Evolutionary conservation across 1,140 invertebrate genomes (phyloP).

Genomic region (Brachystomella parvula): DNA sequence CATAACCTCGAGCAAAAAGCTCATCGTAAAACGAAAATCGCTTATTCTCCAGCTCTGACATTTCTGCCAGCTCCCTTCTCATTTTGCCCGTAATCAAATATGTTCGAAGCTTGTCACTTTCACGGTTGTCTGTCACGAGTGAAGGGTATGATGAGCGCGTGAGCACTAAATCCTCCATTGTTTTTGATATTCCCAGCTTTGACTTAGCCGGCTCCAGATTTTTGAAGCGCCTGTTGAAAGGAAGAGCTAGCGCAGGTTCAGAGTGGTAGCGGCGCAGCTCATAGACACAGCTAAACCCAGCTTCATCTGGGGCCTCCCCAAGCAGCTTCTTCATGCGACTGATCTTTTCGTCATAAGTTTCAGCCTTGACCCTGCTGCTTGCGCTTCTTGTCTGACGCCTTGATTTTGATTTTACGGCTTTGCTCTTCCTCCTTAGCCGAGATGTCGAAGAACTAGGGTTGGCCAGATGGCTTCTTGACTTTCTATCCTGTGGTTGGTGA

Average conservation of each 20-base stretch:
- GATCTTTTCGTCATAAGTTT: no score
- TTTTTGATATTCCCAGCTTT: background rate
- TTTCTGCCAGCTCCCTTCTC: background rate
- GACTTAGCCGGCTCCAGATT: background rate
- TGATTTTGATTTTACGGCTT: no score
- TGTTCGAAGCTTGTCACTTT: background rate
- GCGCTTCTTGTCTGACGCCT: no score
- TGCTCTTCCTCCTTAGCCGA: no score
- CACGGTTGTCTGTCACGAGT: background rate
- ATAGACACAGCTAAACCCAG: background rate
- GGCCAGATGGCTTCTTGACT: no score
- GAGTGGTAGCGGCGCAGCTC: background rate
- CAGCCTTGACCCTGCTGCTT: no score
- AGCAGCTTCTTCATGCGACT: no score
- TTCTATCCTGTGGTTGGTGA: no score
- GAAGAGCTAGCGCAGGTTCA: background rate
- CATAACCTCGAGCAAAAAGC: conserved; percentile 23
- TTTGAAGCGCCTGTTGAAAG: background rate
- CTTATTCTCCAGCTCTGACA: conserved; percentile 14
- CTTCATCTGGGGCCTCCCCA: no score
- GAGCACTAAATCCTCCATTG: background rate
- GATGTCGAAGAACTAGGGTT: no score
- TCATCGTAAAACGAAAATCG: conserved; percentile 33
- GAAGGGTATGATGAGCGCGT: background rate
- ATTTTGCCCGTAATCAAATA: background rate